Evolutionary conservation across 1,140 invertebrate genomes (phyloP).

Genomic region (Eubasilissa regina): DNA sequence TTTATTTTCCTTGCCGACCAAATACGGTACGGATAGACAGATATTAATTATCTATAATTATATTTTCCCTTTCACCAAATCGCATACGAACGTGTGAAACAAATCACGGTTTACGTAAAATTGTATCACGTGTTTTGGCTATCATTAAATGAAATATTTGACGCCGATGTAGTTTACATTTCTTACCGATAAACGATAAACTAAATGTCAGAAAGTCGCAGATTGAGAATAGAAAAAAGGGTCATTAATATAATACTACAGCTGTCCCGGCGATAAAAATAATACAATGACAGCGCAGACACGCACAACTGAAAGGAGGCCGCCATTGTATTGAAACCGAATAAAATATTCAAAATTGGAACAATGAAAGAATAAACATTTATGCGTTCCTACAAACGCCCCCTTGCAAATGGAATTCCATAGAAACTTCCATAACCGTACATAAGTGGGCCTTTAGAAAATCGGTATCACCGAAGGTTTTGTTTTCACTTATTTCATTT

Average conservation of each 20-base stretch:
- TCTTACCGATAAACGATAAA: too few species aligned
- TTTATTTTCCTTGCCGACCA: too few species aligned
- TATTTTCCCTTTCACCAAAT: too few species aligned
- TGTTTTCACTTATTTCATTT: neutral
- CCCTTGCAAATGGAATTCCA: slow-evolving; percentile 5
- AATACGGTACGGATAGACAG: too few species aligned
- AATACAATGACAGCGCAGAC: neutral
- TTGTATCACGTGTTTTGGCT: too few species aligned
- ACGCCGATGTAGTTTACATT: too few species aligned
- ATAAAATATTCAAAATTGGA: slow-evolving; percentile 30
- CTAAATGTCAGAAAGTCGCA: neutral
- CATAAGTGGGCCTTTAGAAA: neutral
- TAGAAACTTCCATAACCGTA: slow-evolving; percentile 3
- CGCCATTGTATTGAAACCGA: slow-evolving; percentile 23
- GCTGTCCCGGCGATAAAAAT: neutral
- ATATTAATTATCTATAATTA: too few species aligned
- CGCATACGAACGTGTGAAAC: too few species aligned
- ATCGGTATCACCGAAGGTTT: slow-evolving; percentile 6
- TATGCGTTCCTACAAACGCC: slow-evolving; percentile 19
- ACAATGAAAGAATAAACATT: slow-evolving; percentile 33
- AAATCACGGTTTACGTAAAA: too few species aligned
- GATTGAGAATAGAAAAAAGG: neutral
- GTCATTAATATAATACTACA: slow-evolving; percentile 10
- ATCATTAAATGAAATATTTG: too few species aligned
- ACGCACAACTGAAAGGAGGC: slow-evolving; percentile 7